A percentile compares a stretch with the other conserved stretches of the same genome.
phyloP scores from a whole-genome alignment of 2,888 invertebrate species.

The Deilephila porcellus region DNA sequence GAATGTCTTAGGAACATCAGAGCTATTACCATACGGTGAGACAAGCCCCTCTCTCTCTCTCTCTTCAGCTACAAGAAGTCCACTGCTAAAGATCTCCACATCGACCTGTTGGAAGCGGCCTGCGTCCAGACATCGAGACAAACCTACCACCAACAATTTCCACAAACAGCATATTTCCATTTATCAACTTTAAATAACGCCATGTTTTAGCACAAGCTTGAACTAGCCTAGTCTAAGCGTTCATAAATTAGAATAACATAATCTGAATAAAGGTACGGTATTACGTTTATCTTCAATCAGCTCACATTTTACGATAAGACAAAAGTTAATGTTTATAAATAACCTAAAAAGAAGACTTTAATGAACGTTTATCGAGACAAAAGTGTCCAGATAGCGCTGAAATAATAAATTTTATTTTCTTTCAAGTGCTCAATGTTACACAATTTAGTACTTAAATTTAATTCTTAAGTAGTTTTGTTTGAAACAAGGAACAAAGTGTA shows the following conservation, averaged over 20 bases:
- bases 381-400: slow-evolving; percentile 16
- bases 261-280: background rate
- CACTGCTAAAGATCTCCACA: no score
- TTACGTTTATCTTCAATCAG: background rate
- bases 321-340: slow-evolving; percentile 18
- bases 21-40: no score
- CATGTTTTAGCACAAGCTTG: no score
- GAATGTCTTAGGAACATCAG: no score
- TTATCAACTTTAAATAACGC: no score
- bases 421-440: slow-evolving; percentile 7
- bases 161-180: no score
- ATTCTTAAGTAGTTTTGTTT: slow-evolving; percentile 8
- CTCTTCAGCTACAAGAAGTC: no score
- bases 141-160: no score
- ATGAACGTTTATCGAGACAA: slow-evolving; percentile 6
- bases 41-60: no score
- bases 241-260: background rate
- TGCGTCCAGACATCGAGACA: no score
- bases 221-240: no score
- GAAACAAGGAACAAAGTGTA: background rate
- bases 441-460: slow-evolving; percentile 18
- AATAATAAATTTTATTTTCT: slow-evolving; percentile 23
- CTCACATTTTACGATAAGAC: slow-evolving; percentile 1
- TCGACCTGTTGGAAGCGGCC: no score
- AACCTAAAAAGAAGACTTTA: slow-evolving; percentile 5